Conservation (phyloP, 2,888 invertebrate genomes). For the Auanema freiburgensis region DNA sequence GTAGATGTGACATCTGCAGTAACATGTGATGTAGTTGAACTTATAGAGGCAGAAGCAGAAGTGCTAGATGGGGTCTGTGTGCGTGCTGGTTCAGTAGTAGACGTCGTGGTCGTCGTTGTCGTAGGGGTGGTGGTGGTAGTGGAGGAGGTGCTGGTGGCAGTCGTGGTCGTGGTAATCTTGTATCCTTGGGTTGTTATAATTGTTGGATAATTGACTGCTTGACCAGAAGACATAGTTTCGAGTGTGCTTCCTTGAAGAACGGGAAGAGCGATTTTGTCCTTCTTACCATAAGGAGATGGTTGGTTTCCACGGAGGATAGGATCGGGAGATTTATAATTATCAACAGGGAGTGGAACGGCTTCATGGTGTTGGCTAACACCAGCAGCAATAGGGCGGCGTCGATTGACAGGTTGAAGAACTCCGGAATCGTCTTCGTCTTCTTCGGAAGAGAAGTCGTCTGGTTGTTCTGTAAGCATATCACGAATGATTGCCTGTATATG, state of each 20-base stretch:
- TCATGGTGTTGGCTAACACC: conserved; percentile 12
- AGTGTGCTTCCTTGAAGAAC: neutral
- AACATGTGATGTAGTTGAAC: conserved; percentile 11
- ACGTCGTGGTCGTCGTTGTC: conserved; percentile 13
- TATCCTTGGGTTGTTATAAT: conserved; percentile 20
- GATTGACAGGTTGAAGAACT: neutral
- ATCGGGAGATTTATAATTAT: conserved; percentile 19
- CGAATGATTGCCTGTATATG: neutral
- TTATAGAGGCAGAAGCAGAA: conserved; percentile 6
- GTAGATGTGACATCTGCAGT: conserved; percentile 2
- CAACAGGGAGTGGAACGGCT: conserved; percentile 14
- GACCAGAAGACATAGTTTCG: neutral
- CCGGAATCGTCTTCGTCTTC: conserved; percentile 11
- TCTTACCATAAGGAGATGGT: conserved; percentile 18
- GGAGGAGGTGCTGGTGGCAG: conserved; percentile 17
- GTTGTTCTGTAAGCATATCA: conserved; percentile 1
- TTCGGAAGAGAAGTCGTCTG: conserved; percentile 2
- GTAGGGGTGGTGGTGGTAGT: conserved; percentile 25
- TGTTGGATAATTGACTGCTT: neutral
- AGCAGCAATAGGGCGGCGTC: neutral
- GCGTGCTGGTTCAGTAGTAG: conserved; percentile 2
- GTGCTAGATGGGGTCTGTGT: conserved; percentile 7
- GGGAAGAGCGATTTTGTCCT: neutral
- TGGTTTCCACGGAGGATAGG: conserved; percentile 1
- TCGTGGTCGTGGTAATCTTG: conserved; percentile 14